A percentile compares a stretch with the other conserved stretches of the same genome.
phyloP scores from a whole-genome alignment of 1,140 invertebrate genomes.

The Acromyrmex heyeri region DNA sequence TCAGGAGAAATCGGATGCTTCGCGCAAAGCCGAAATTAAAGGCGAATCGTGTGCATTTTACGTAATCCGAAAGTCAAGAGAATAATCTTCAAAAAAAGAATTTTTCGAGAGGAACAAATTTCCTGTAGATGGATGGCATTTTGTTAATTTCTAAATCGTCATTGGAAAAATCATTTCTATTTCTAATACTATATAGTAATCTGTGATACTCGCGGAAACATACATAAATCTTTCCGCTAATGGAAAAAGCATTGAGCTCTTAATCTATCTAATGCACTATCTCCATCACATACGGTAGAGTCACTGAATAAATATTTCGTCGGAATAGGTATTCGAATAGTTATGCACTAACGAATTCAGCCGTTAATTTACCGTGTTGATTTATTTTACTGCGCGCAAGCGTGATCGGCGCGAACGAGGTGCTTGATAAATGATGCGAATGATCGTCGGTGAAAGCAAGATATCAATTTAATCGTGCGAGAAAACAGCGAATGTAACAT shows the following conservation, averaged over 20 bases:
- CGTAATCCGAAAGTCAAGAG: conserved; percentile 1
- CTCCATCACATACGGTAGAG: conserved; percentile 6
- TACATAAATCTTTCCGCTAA: conserved; percentile 4
- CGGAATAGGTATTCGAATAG: conserved; percentile 12
- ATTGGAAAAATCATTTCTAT: not conserved
- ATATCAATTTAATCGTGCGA: conserved; percentile 43
- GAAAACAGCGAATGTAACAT: conserved; percentile 10
- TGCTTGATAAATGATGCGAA: conserved; percentile 40
- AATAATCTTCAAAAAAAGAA: not conserved
- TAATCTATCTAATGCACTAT: conserved; percentile 26
- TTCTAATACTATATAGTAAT: not conserved
- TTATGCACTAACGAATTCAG: conserved; percentile 39
- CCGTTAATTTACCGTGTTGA: conserved; percentile 42
- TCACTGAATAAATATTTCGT: conserved; percentile 39
- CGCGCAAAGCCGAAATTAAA: conserved; percentile 37
- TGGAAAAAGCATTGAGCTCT: conserved; percentile 12
- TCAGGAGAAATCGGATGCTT: conserved; percentile 38
- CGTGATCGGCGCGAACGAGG: conserved; percentile 2
- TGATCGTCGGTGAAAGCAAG: conserved; percentile 39
- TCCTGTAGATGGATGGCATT: not conserved
- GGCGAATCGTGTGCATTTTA: not conserved
- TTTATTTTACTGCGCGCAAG: conserved; percentile 24
- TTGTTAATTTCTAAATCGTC: not conserved
- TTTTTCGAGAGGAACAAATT: not conserved
- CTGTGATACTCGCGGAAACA: not conserved